Conservation (phyloP, 2,888 invertebrate genomes). For the Rhyacophila evoluta region DNA sequence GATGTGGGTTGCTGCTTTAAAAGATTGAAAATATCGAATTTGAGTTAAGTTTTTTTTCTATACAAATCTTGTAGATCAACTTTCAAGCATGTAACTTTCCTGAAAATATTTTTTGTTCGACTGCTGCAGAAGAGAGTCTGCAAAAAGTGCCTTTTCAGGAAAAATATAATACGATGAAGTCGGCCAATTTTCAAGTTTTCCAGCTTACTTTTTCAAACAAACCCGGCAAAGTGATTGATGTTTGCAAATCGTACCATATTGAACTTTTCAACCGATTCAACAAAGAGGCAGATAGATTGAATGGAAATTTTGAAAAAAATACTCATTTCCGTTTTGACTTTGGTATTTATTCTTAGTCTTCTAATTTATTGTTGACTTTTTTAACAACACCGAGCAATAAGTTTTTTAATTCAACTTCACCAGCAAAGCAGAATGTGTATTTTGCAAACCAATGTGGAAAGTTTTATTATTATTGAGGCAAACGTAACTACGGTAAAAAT, state of each 20-base stretch:
- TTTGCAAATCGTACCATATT: conserved; percentile 17
- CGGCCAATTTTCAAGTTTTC: conserved; percentile 6
- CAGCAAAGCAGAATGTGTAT: no score
- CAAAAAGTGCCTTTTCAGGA: conserved; percentile 43
- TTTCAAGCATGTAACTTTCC: not conserved
- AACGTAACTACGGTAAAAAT: no score
- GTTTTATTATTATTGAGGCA: no score
- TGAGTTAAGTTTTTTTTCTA: no score
- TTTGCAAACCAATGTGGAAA: no score
- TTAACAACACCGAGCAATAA: no score
- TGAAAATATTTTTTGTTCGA: conserved; percentile 23
- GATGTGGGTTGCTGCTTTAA: no score
- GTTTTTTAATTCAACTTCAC: no score
- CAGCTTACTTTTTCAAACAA: conserved; percentile 15
- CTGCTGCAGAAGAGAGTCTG: conserved; percentile 29
- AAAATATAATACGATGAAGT: conserved; percentile 38
- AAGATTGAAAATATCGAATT: no score
- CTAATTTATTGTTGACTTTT: not conserved
- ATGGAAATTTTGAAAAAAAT: not conserved
- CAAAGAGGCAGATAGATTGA: not conserved
- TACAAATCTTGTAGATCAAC: conserved; percentile 31
- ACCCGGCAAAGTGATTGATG: conserved; percentile 11
- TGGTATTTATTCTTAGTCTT: not conserved
- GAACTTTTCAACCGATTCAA: not conserved
- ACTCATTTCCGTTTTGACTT: not conserved